Evolutionary conservation across 2,797 vertebrate species (phyloP), one percentile per base, ranked within the genome.

Genomic region (Channa striata): DNA sequence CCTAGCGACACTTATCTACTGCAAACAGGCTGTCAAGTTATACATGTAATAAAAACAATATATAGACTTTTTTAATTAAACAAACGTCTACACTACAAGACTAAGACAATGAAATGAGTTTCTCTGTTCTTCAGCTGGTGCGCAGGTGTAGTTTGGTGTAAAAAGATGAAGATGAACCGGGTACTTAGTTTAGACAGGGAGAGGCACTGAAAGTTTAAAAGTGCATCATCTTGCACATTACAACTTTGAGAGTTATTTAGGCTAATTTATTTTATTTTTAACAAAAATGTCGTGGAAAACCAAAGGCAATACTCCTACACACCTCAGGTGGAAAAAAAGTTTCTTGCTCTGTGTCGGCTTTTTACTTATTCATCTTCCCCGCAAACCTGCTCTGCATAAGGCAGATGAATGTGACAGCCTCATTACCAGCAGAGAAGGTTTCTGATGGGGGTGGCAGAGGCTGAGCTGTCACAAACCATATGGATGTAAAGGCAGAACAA

Each of bases 401-500:
- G 8, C 39, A 13, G 51, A 47, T 1, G 64, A 63, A 65, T 0
- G 44, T 2, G n/a, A 12, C 68, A 39, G 70, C 58, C 76, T 80
- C 69, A 52, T 74, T 79, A 81, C 30, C 46, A 1, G 33, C 62
- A 23, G 57, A 0, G 21, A 73, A 52, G 0, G 57, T 46, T 58
- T 72, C 47, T 61, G 49, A 39, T 1, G 37, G 40, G 21, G 37
- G 62, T 33, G 6, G 5, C 23, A 1, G 53, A 36, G 59, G 49
- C 43, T 36, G 62, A 60, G 66, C 63, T 56, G 74, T 66, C 74
- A 75, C 59, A 16, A 0, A 51, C 20, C 12, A 11, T n/a, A 8
- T 0, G 48, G 36, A 57, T 6, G 56, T 12, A 8, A 34, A 37
- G 59, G 59, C 16, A 8, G 37, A 62, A 25, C 42, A 2, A 67